Percentiles rank a stretch among this genome's conserved stretches.
phyloP scores from a whole-genome alignment of 2,113 vertebrate species.

The Tautogolabrus adspersus region DNA sequence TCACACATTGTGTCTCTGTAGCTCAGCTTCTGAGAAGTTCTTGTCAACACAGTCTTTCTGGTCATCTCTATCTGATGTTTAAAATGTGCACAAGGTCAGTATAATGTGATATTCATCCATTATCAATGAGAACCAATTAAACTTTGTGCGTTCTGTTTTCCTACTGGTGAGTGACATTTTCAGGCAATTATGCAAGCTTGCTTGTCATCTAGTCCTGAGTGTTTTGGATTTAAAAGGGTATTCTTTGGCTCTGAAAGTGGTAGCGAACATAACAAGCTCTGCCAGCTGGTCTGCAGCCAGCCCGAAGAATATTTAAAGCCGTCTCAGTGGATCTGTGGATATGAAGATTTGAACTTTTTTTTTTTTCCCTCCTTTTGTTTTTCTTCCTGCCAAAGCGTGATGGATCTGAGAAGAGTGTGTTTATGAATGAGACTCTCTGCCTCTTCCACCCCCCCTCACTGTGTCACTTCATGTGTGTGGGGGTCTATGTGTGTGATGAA shows the following conservation, averaged over 20 bases:
- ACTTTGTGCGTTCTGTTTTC: neutral
- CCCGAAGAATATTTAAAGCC: constrained; percentile 14
- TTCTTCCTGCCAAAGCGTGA: constrained; percentile 28
- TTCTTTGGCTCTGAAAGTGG: constrained; percentile 1
- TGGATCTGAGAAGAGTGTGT: constrained; percentile 9
- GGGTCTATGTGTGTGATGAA: constrained; percentile 30
- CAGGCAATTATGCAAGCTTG: constrained; percentile 1
- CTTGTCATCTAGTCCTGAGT: neutral
- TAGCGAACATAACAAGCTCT: neutral
- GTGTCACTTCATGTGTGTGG: constrained; percentile 16
- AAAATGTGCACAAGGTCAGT: neutral
- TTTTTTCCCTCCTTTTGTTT: neutral
- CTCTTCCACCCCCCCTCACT: constrained; percentile 8
- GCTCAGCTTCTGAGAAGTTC: neutral
- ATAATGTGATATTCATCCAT: neutral
- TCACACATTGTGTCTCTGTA: neutral
- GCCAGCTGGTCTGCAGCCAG: constrained; percentile 34
- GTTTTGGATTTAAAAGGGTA: constrained; percentile 12
- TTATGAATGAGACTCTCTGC: constrained; percentile 16
- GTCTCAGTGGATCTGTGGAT: constrained; percentile 16
- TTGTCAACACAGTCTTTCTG: no score
- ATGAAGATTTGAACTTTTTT: neutral
- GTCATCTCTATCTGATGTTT: neutral
- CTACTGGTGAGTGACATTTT: constrained; percentile 28
- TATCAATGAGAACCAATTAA: neutral